Conservation (phyloP, 2,113 vertebrate species). For the Recurvirostra avosetta region DNA sequence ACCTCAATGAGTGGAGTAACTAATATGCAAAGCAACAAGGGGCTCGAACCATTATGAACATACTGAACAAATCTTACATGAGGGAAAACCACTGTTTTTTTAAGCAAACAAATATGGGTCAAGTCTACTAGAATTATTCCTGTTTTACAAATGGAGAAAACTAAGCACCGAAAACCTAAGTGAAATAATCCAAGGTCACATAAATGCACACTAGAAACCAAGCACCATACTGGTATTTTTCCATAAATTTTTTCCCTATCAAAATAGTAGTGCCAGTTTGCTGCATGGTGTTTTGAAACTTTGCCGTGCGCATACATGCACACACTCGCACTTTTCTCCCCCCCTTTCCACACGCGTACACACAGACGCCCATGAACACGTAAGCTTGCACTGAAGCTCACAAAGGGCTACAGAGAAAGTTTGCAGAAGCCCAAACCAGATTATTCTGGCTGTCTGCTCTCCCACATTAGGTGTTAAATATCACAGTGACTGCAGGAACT, state of each 20-base stretch:
- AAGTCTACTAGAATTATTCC: neutral
- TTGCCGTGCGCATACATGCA: accelerated
- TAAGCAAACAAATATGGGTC: neutral
- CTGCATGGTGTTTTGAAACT: neutral
- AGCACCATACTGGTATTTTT: neutral
- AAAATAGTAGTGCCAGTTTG: neutral
- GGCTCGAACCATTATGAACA: neutral
- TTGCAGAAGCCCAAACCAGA: neutral
- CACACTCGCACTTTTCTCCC: accelerated
- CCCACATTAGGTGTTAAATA: neutral
- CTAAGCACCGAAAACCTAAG: neutral
- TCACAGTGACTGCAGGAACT: neutral
- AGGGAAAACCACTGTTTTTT: neutral
- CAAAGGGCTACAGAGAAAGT: neutral
- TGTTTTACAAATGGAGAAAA: neutral
- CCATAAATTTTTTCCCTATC: neutral
- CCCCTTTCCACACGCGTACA: neutral
- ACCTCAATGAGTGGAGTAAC: neutral
- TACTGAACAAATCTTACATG: neutral
- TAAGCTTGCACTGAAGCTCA: neutral
- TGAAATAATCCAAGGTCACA: neutral
- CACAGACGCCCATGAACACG: neutral
- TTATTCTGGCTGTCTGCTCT: neutral
- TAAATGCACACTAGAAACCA: neutral
- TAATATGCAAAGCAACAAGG: neutral